These are phyloP conservation scores for Rhinogobio ventralis DNA, from an alignment of 2,797 vertebrate genomes.

Conservation along the genomic window DNA sequence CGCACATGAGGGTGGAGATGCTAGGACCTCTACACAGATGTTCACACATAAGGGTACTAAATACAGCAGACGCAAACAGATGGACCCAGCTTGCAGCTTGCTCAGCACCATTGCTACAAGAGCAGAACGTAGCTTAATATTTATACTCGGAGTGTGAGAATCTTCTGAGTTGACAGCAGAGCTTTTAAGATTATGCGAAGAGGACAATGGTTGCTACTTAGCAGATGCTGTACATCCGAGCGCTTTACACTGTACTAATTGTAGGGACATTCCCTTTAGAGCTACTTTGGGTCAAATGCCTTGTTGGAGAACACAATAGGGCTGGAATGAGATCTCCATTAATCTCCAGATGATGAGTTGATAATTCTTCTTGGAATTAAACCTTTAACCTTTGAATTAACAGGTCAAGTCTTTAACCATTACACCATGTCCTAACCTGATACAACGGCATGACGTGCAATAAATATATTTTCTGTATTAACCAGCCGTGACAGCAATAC, in stretches of 20 bases:
- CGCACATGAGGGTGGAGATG: constrained; percentile 45
- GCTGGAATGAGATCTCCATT: neutral
- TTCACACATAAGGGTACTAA: constrained; percentile 63
- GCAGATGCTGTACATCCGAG: constrained; percentile 18
- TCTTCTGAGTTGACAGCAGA: constrained; percentile 53
- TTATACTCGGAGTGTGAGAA: constrained; percentile 49
- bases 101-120: constrained; percentile 52
- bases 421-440: neutral
- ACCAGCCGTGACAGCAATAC: neutral
- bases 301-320: constrained; percentile 23
- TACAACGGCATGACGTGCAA: neutral
- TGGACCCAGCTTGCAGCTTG: constrained; percentile 63
- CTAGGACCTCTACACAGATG: constrained; percentile 63
- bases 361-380: neutral
- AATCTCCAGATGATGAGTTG: neutral
- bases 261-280: constrained; percentile 1
- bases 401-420: constrained; percentile 1
- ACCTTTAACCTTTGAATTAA: constrained; percentile 16
- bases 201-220: constrained; percentile 39
- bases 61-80: constrained; percentile 70
- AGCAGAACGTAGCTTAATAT: constrained; percentile 28
- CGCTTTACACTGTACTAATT: constrained; percentile 13
- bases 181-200: constrained; percentile 37
- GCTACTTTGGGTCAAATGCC: neutral
- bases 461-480: neutral